Conservation (phyloP, 2,113 vertebrate species). For the Saccopteryx leptura region DNA sequence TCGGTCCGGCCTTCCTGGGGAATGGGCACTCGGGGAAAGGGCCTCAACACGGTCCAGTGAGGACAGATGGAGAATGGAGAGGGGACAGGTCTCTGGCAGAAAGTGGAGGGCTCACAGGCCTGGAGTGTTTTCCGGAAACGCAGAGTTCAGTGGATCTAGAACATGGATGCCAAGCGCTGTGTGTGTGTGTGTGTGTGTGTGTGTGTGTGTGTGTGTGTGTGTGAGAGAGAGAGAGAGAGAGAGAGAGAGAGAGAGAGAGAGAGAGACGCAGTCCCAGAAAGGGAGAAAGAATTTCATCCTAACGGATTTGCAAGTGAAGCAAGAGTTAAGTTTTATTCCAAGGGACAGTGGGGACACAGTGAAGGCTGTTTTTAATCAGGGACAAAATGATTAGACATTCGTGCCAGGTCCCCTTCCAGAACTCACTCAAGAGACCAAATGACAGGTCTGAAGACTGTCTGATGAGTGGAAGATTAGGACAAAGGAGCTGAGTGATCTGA, state of each 20-base stretch:
- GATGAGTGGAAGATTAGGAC: neutral
- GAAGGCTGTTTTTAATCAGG: neutral
- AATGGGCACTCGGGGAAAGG: neutral
- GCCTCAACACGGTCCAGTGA: too few species aligned
- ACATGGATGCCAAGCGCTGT: rapidly evolving
- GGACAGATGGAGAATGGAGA: neutral
- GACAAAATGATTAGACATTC: neutral
- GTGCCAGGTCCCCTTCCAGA: neutral
- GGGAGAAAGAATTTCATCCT: too few species aligned
- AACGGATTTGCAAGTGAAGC: neutral
- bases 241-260: too few species aligned
- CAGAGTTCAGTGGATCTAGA: rapidly evolving
- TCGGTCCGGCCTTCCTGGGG: neutral
- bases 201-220: too few species aligned
- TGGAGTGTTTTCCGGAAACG: rapidly evolving
- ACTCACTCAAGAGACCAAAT: slow-evolving; percentile 40
- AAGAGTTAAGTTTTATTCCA: neutral
- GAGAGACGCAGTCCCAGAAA: neutral
- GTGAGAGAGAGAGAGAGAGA: too few species aligned
- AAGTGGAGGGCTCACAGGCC: neutral
- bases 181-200: too few species aligned
- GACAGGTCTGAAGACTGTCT: neutral
- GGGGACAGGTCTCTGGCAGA: neutral
- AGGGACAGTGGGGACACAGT: rapidly evolving
- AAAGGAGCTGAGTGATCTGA: neutral